Percentiles rank a stretch among this genome's conserved stretches.
Conservation (phyloP, 2,797 vertebrate species). For the Martes flavigula region DNA sequence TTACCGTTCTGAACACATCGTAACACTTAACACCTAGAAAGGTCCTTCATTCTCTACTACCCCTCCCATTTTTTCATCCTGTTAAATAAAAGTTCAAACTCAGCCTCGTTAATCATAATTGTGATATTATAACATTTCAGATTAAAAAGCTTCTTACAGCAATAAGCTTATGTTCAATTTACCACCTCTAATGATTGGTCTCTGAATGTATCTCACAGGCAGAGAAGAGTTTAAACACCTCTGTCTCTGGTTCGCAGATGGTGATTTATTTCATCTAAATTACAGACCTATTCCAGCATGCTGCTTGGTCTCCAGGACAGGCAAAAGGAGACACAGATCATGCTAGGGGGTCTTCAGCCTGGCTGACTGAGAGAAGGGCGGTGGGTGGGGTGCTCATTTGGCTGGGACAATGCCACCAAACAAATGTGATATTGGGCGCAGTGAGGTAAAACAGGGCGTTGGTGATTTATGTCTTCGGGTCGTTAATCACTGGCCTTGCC, state of each 20-base stretch:
- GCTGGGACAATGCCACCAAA: neutral
- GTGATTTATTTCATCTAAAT: slow-evolving; percentile 47
- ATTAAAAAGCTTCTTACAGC: slow-evolving; percentile 33
- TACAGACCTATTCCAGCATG: neutral
- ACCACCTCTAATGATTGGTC: slow-evolving; percentile 5
- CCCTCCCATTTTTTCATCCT: neutral
- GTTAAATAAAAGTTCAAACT: slow-evolving; percentile 4
- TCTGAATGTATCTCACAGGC: slow-evolving; percentile 35
- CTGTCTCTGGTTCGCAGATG: neutral
- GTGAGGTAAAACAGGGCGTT: neutral
- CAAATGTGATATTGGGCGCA: neutral
- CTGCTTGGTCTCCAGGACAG: neutral
- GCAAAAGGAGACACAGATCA: neutral
- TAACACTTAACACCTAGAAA: neutral
- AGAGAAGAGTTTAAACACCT: neutral
- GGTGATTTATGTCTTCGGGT: neutral
- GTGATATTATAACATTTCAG: neutral
- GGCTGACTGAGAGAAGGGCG: neutral
- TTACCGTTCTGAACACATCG: neutral
- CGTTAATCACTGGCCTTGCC: neutral
- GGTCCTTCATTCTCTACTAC: neutral
- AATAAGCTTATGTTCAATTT: slow-evolving; percentile 25
- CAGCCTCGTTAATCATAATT: neutral
- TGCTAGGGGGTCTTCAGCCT: neutral
- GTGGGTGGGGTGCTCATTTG: neutral